A percentile compares a stretch with the other conserved stretches of the same genome.
These are phyloP conservation scores for Ormyrus pomaceus DNA, from an alignment of 2,888 invertebrate genomes.

Conservation along the genomic window DNA sequence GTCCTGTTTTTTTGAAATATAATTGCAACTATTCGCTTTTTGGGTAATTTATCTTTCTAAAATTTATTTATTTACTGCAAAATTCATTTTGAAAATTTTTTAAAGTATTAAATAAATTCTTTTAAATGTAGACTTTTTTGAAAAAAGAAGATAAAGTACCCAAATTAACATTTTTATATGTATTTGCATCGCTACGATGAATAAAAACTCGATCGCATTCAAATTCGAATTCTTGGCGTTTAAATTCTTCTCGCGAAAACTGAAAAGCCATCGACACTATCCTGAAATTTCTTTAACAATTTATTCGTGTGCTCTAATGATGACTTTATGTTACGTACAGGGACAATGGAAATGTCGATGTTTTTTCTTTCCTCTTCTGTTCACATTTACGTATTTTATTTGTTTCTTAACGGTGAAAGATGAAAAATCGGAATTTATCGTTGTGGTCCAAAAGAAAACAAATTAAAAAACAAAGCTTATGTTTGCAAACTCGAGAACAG, in stretches of 20 bases:
- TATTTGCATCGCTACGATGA: too few relatives aligned
- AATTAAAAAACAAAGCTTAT: background rate
- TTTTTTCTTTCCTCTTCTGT: too few relatives aligned
- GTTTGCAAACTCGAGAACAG: background rate
- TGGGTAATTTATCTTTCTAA: too few relatives aligned
- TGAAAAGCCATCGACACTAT: conserved; percentile 11
- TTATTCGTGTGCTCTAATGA: background rate
- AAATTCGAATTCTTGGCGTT: too few relatives aligned
- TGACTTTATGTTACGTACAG: background rate
- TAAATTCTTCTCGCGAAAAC: background rate
- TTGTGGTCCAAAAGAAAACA: background rate
- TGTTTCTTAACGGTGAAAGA: background rate
- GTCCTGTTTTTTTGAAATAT: background rate
- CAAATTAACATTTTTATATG: too few relatives aligned
- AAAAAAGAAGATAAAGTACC: too few relatives aligned
- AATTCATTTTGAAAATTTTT: too few relatives aligned
- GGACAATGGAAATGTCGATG: background rate
- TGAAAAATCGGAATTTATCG: background rate
- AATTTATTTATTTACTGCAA: too few relatives aligned
- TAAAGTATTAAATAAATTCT: too few relatives aligned
- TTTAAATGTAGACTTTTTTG: too few relatives aligned
- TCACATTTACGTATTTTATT: background rate
- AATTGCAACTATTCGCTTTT: too few relatives aligned
- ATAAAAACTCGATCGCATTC: too few relatives aligned
- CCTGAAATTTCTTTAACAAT: background rate